Evolutionary conservation across 1,140 invertebrate genomes (phyloP).

Genomic region (Harlomillsia oculata): DNA sequence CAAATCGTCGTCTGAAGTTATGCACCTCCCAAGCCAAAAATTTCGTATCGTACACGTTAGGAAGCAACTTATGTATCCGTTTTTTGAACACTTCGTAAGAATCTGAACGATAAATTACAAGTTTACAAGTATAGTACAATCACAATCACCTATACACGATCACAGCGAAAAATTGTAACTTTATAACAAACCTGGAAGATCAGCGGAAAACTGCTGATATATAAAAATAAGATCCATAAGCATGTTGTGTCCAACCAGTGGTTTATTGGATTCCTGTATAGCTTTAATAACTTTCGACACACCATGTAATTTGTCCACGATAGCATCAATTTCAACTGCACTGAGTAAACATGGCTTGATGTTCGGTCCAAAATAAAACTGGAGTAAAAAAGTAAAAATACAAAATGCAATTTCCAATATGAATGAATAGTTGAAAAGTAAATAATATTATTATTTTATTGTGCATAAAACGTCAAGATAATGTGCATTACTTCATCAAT

Average conservation of each 20-base stretch:
- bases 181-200: slow-evolving; percentile 49
- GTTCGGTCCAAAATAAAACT: neutral
- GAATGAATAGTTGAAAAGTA: neutral
- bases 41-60: slow-evolving; percentile 62
- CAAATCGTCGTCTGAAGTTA: neutral
- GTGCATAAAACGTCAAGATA: no score
- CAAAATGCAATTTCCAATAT: neutral
- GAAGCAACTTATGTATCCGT: slow-evolving; percentile 53
- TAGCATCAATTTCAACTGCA: slow-evolving; percentile 32
- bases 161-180: neutral
- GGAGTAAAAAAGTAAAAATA: neutral
- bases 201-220: slow-evolving; percentile 59
- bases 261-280: slow-evolving; percentile 51
- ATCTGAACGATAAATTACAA: slow-evolving; percentile 38
- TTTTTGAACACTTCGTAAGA: slow-evolving; percentile 56
- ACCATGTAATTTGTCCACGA: slow-evolving; percentile 50
- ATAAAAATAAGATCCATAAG: slow-evolving; percentile 60
- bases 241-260: slow-evolving; percentile 64
- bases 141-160: neutral
- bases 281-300: slow-evolving; percentile 58
- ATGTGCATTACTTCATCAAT: slow-evolving; percentile 15
- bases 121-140: neutral
- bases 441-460: neutral
- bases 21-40: slow-evolving; percentile 50
- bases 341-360: neutral